phyloP scores from a whole-genome alignment of 1,140 invertebrate species.

The Drosophila aff. region DNA sequence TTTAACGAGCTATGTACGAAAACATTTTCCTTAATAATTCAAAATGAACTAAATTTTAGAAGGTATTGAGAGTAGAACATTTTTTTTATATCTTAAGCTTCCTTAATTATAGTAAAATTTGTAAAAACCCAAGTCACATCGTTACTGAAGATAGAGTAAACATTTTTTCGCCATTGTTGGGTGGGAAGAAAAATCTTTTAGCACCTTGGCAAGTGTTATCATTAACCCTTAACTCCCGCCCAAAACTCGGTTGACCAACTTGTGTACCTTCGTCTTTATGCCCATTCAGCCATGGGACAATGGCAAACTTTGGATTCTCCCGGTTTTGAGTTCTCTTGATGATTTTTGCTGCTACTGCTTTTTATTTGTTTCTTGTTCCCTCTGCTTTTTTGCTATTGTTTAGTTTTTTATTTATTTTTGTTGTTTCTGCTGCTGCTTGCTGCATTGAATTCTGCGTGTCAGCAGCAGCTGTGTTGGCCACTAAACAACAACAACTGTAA shows the following conservation, averaged over 20 bases:
- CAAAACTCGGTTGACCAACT: conserved; percentile 2
- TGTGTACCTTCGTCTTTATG: conserved; percentile 14
- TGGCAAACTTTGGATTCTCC: conserved; percentile 42
- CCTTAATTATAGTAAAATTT: not conserved
- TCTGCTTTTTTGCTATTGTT: conserved; percentile 52
- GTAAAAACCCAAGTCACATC: not conserved
- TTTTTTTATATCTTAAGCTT: not conserved
- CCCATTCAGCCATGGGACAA: conserved; percentile 59
- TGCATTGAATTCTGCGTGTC: conserved; percentile 79
- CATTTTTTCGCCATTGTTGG: not conserved
- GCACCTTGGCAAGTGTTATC: conserved; percentile 27
- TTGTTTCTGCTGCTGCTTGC: conserved; percentile 32
- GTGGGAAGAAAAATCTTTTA: not conserved
- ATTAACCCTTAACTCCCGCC: conserved; percentile 16
- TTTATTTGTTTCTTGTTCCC: conserved; percentile 32
- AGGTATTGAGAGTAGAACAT: no score
- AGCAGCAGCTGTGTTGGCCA: conserved; percentile 73
- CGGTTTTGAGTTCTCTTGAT: conserved; percentile 46
- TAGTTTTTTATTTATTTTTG: conserved; percentile 31
- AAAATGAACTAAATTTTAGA: not conserved
- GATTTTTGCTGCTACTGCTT: conserved; percentile 38
- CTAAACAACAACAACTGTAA: conserved; percentile 70
- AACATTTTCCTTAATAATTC: not conserved
- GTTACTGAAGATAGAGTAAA: not conserved
- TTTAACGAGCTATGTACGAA: not conserved